A percentile compares a stretch with the other conserved stretches of the same genome.
These are phyloP conservation scores for Lymantria dispar DNA, from an alignment of 2,888 invertebrate genomes.

Conservation along the genomic window DNA sequence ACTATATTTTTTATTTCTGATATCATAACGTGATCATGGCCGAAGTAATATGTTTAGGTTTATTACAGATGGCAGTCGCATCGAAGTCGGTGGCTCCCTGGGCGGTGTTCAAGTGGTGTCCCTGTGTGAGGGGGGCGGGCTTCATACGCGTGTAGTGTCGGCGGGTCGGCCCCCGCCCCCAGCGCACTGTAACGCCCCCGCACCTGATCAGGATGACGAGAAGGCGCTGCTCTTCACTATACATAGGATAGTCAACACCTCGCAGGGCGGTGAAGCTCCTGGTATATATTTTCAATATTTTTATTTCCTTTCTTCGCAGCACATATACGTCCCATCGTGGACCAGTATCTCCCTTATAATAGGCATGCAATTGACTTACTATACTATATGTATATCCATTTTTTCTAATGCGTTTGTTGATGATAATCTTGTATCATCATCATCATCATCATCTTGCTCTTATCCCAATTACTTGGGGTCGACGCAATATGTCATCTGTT, in stretches of 20 bases:
- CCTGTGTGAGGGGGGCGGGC: conserved; percentile 91
- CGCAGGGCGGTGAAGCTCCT: conserved; percentile 37
- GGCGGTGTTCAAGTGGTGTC: conserved; percentile 96
- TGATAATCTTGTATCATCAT: too few relatives aligned
- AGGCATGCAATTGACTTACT: too few relatives aligned
- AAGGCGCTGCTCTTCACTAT: conserved; percentile 62
- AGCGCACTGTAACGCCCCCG: conserved; percentile 53
- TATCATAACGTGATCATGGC: not conserved
- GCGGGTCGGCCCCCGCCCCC: conserved; percentile 89
- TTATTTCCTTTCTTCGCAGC: too few relatives aligned
- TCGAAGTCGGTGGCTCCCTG: conserved; percentile 91
- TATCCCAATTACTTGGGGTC: too few relatives aligned
- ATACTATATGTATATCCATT: too few relatives aligned
- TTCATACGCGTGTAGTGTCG: conserved; percentile 92
- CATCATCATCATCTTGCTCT: too few relatives aligned
- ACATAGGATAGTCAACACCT: conserved; percentile 38
- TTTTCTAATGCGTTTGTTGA: too few relatives aligned
- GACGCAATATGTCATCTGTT: too few relatives aligned
- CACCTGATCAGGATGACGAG: conserved; percentile 42
- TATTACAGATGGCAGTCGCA: conserved; percentile 66
- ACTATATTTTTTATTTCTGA: not conserved
- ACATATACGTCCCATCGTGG: too few relatives aligned
- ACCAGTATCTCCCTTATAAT: too few relatives aligned
- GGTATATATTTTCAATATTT: conserved; percentile 28
- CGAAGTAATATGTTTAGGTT: not conserved